phyloP scores from a whole-genome alignment of 1,140 invertebrate genomes.

The Gryon sp. region DNA sequence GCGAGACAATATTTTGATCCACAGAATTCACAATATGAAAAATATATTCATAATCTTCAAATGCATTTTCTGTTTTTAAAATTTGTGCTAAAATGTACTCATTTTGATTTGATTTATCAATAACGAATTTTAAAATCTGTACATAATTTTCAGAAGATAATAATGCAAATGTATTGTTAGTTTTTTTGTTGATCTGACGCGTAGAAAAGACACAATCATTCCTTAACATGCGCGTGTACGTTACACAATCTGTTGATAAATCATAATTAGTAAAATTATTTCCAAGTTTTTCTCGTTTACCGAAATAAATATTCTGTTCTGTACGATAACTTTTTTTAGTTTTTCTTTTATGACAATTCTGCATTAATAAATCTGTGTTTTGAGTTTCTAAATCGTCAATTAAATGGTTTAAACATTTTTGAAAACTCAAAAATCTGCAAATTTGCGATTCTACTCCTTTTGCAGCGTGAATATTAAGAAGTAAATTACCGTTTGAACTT shows the following conservation, averaged over 20 bases:
- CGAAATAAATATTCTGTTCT: slow-evolving; percentile 7
- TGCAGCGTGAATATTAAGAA: too few relatives aligned
- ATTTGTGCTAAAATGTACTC: slow-evolving; percentile 3
- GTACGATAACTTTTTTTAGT: too few relatives aligned
- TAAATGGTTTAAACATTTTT: too few relatives aligned
- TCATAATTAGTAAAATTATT: background rate
- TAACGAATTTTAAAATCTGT: background rate
- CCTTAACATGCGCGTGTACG: background rate
- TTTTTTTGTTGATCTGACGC: slow-evolving; percentile 5
- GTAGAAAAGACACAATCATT: slow-evolving; percentile 7
- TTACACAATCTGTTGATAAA: background rate
- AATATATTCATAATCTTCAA: slow-evolving; percentile 2
- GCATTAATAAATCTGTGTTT: too few relatives aligned
- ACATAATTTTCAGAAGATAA: background rate
- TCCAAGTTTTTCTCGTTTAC: background rate
- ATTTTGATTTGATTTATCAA: background rate
- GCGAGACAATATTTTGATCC: background rate
- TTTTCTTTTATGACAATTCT: too few relatives aligned
- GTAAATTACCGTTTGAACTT: too few relatives aligned
- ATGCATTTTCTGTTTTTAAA: background rate
- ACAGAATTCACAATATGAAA: background rate
- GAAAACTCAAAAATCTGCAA: too few relatives aligned
- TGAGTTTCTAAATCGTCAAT: too few relatives aligned
- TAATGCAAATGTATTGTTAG: slow-evolving; percentile 14
- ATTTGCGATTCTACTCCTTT: too few relatives aligned